Conservation (phyloP, 2,888 invertebrate species). For the Protophormia terraenovae region DNA sequence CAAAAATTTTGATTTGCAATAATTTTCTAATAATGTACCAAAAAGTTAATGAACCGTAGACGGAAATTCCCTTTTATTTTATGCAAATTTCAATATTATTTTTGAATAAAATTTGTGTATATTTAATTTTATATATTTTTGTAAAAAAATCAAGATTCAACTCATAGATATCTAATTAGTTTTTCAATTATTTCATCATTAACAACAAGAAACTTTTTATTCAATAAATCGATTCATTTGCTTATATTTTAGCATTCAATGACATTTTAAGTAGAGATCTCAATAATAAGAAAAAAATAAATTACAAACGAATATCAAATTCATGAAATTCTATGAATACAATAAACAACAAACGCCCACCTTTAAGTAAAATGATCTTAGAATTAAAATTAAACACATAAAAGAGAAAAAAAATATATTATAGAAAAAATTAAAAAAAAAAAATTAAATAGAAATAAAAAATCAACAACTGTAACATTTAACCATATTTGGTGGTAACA, state of each 20-base stretch:
- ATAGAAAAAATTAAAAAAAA: neutral
- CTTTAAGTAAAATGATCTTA: conserved; percentile 36
- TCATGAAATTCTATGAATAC: conserved; percentile 26
- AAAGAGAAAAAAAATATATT: conserved; percentile 7
- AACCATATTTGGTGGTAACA: conserved; percentile 62
- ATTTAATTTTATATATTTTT: too few species aligned
- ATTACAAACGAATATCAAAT: conserved; percentile 5
- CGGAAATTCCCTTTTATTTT: too few species aligned
- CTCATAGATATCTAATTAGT: too few species aligned
- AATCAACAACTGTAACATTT: conserved; percentile 66
- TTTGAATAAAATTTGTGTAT: too few species aligned
- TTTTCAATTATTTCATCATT: neutral
- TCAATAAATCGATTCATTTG: conserved; percentile 15
- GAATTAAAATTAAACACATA: neutral
- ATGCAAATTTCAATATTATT: too few species aligned
- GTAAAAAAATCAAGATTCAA: too few species aligned
- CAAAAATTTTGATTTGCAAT: too few species aligned
- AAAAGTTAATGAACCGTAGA: too few species aligned
- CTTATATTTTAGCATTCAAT: conserved; percentile 12
- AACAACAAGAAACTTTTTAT: neutral
- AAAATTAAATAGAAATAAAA: conserved; percentile 24
- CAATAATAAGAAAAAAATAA: neutral
- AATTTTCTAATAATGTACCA: too few species aligned
- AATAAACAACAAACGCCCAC: conserved; percentile 38
- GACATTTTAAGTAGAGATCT: conserved; percentile 12